These are phyloP conservation scores for Drosophila longiperda DNA, from an alignment of 2,888 invertebrate species.

Conservation along the genomic window DNA sequence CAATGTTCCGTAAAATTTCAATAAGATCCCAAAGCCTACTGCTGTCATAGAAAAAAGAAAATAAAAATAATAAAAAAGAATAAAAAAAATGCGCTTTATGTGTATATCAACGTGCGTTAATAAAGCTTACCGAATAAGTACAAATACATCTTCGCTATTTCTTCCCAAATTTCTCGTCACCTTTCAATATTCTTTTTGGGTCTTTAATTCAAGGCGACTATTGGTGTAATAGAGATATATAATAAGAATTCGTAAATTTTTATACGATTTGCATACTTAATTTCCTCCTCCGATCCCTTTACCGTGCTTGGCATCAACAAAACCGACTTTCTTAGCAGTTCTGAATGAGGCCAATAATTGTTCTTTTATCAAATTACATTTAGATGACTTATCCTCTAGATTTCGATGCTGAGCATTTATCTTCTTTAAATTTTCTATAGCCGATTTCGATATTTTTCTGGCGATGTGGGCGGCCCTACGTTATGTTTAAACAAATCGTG, in stretches of 20 bases:
- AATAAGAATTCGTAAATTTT: background rate
- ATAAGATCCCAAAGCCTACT: constrained; percentile 77
- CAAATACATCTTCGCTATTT: constrained; percentile 70
- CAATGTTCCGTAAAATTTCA: constrained; percentile 79
- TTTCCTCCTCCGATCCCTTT: constrained; percentile 69
- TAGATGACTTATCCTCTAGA: constrained; percentile 74
- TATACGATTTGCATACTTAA: constrained; percentile 59
- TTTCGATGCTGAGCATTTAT: constrained; percentile 72
- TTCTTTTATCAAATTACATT: constrained; percentile 45
- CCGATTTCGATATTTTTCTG: constrained; percentile 56
- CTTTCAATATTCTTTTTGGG: constrained; percentile 55
- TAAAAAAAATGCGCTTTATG: background rate
- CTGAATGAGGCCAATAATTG: background rate
- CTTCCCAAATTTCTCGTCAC: constrained; percentile 55
- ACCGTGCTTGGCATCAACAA: constrained; percentile 1
- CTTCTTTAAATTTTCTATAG: constrained; percentile 75
- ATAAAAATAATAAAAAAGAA: background rate
- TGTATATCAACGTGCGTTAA: background rate
- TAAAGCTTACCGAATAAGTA: constrained; percentile 72
- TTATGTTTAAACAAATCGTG: background rate
- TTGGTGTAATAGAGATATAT: too few relatives aligned
- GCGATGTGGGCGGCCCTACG: background rate
- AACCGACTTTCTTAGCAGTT: background rate
- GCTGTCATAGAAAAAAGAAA: constrained; percentile 39
- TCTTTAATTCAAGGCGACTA: constrained; percentile 76